Percentiles rank a stretch among this genome's conserved stretches.
Evolutionary conservation across 2,888 invertebrate genomes (phyloP).

Genomic region (Yponomeuta malinellus): DNA sequence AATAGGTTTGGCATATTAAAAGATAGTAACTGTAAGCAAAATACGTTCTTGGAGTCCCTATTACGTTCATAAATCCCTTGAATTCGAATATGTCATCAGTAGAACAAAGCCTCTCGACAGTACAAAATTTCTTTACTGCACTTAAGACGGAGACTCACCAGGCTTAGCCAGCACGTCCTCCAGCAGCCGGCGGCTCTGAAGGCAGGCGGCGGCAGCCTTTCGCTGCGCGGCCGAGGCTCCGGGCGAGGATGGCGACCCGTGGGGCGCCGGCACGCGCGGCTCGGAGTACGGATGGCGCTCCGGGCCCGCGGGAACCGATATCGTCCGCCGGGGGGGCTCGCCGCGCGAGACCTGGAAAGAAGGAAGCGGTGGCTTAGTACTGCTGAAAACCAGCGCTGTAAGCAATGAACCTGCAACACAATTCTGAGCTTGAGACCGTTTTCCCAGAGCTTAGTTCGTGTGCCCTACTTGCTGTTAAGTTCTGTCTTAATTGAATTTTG

Average conservation of each 20-base stretch:
- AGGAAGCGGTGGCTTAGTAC: slow-evolving; percentile 9
- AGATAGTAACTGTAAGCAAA: no score
- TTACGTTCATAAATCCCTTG: no score
- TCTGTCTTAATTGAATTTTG: no score
- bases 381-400: background rate
- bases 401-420: slow-evolving; percentile 13
- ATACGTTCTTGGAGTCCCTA: no score
- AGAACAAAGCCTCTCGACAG: no score
- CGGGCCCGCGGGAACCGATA: slow-evolving; percentile 47
- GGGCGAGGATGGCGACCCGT: slow-evolving; percentile 62
- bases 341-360: slow-evolving; percentile 51
- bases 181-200: slow-evolving; percentile 79
- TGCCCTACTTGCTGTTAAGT: no score
- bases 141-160: slow-evolving; percentile 34
- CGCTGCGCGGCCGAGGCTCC: slow-evolving; percentile 50
- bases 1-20: no score
- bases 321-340: slow-evolving; percentile 52
- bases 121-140: no score
- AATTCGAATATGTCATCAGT: no score
- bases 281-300: slow-evolving; percentile 57
- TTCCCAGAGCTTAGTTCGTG: no score
- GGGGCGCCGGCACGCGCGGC: slow-evolving; percentile 58
- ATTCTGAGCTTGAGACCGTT: no score
- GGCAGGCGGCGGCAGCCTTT: slow-evolving; percentile 58
- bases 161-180: slow-evolving; percentile 79